Evolutionary conservation across 1,140 invertebrate species (phyloP).

Genomic region (Dreissena polymorpha): DNA sequence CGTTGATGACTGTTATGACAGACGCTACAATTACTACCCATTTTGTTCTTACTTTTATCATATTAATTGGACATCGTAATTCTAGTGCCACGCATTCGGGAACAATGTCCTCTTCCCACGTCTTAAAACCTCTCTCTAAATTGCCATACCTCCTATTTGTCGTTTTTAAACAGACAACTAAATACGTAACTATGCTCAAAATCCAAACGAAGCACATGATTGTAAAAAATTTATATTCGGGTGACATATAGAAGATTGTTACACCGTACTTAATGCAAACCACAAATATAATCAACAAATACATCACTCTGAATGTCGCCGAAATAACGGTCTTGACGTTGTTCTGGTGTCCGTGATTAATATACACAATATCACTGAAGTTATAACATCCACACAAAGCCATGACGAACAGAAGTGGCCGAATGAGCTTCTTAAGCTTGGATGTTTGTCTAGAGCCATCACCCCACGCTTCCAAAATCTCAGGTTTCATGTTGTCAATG

Average conservation of each 20-base stretch:
- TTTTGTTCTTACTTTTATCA: background rate
- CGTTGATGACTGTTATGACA: background rate
- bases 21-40: background rate
- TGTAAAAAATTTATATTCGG: background rate
- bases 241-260: constrained; percentile 9
- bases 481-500: too few relatives aligned
- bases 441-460: background rate
- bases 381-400: constrained; percentile 20
- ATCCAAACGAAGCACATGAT: background rate
- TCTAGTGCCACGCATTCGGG: background rate
- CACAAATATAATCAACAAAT: background rate
- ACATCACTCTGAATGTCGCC: background rate
- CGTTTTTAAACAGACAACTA: background rate
- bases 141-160: constrained; percentile 15
- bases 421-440: background rate
- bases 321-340: background rate
- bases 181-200: background rate
- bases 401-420: constrained; percentile 17
- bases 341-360: background rate
- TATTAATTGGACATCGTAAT: background rate
- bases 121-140: background rate
- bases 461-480: background rate
- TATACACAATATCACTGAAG: constrained; percentile 6
- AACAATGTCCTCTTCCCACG: constrained; percentile 27
- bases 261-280: background rate